Conservation (phyloP, 2,797 vertebrate genomes). For the Lates japonicus region DNA sequence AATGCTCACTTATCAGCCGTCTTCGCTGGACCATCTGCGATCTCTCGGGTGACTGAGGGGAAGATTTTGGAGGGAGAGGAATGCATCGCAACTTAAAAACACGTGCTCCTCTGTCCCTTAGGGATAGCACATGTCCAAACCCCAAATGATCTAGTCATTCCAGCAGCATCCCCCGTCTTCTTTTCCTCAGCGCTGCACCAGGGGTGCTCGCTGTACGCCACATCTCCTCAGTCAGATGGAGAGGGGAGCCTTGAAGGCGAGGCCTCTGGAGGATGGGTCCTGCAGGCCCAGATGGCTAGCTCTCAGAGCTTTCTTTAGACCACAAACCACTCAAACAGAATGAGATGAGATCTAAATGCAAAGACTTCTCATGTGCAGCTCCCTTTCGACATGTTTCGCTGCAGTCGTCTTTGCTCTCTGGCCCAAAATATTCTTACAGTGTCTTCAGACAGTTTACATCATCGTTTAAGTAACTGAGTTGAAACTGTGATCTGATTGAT, state of each 20-base stretch:
- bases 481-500: conserved; percentile 45
- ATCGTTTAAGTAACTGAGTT: conserved; percentile 1
- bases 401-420: neutral
- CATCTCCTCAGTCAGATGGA: conserved; percentile 75
- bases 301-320: conserved; percentile 51
- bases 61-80: conserved; percentile 55
- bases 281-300: conserved; percentile 66
- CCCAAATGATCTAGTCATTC: conserved; percentile 72
- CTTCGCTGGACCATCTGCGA: conserved; percentile 57
- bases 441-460: conserved; percentile 8
- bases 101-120: conserved; percentile 74
- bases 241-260: conserved; percentile 63
- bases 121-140: conserved; percentile 78
- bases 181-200: conserved; percentile 57
- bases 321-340: conserved; percentile 54
- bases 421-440: neutral
- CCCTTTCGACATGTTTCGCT: conserved; percentile 1
- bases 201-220: conserved; percentile 61
- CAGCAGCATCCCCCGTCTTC: conserved; percentile 73
- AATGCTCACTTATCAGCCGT: conserved; percentile 43
- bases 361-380: conserved; percentile 22
- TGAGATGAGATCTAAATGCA: conserved; percentile 42
- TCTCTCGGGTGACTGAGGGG: conserved; percentile 44
- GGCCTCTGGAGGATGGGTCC: conserved; percentile 62
- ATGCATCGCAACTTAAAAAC: conserved; percentile 61